Conservation (phyloP, 2,888 invertebrate species). For the Strigamia maritima region DNA sequence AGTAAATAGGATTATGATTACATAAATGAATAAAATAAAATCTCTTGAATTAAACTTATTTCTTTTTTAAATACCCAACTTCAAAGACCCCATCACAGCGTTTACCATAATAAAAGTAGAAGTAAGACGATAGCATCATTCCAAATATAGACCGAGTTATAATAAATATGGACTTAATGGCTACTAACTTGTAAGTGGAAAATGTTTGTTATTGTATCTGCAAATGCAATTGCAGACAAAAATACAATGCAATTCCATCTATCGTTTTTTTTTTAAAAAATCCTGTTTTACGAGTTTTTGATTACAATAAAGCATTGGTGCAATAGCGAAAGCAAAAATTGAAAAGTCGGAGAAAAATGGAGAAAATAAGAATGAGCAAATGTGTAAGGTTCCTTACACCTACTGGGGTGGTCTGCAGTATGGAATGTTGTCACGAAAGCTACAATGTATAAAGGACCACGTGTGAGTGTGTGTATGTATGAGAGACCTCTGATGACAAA, state of each 20-base stretch:
- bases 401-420: slow-evolving; percentile 22
- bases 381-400: slow-evolving; percentile 1
- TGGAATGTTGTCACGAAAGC: slow-evolving; percentile 29
- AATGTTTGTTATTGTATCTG: no score
- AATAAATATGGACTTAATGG: neutral
- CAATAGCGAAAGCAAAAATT: neutral
- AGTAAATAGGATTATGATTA: neutral
- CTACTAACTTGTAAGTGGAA: no score
- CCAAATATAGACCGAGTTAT: neutral
- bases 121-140: neutral
- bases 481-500: slow-evolving; percentile 28
- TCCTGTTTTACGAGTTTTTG: slow-evolving; percentile 6
- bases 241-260: neutral
- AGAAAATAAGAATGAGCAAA: slow-evolving; percentile 21
- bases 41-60: neutral
- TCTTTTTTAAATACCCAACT: neutral
- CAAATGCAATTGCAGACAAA: neutral
- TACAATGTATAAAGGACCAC: slow-evolving; percentile 27
- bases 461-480: neutral
- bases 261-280: neutral
- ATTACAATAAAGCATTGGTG: neutral
- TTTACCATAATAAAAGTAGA: neutral
- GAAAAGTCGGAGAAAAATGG: slow-evolving; percentile 20
- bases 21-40: neutral
- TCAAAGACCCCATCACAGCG: neutral